Evolutionary conservation across 30 jellyfish, hydroid and myxozoan species (phyloP).

Genomic region (Hydractinia symbiolongicarpus): DNA sequence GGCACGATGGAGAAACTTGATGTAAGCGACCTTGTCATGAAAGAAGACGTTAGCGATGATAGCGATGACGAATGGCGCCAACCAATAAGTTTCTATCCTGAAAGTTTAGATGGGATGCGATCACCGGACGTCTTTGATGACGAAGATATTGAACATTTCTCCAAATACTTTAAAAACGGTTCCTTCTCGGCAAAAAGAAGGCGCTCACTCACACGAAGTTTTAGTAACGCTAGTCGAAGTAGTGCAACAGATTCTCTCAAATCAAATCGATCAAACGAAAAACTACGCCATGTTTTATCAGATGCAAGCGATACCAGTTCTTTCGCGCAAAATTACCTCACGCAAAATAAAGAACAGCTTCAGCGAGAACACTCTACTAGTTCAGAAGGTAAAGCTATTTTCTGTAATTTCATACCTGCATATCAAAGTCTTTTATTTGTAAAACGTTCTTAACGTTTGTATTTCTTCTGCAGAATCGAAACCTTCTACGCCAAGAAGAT

Average conservation of each 20-base stretch:
- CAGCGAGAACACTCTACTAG: neutral
- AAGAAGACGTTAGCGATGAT: constrained; percentile 5
- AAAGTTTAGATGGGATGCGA: neutral
- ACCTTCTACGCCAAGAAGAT: neutral
- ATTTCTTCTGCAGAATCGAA: neutral
- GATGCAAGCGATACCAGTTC: neutral
- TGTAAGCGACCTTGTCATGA: constrained; percentile 25
- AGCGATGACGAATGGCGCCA: constrained; percentile 15
- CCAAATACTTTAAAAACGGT: constrained; percentile 2
- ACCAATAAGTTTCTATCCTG: neutral
- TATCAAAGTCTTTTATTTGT: neutral
- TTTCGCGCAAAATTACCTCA: constrained; percentile 7
- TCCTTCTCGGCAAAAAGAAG: neutral
- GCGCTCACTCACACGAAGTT: neutral
- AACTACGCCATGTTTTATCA: neutral
- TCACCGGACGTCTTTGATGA: constrained; percentile 23
- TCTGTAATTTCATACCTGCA: too few species aligned
- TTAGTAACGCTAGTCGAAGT: constrained; percentile 10
- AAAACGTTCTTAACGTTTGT: neutral
- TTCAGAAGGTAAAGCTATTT: neutral
- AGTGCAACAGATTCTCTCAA: neutral
- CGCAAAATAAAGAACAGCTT: constrained; percentile 6
- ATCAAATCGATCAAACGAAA: neutral
- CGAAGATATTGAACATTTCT: constrained; percentile 22
- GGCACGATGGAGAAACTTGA: constrained; percentile 27